Evolutionary conservation across 2,888 invertebrate species (phyloP).

Genomic region (Drosophila suboccidentalis): DNA sequence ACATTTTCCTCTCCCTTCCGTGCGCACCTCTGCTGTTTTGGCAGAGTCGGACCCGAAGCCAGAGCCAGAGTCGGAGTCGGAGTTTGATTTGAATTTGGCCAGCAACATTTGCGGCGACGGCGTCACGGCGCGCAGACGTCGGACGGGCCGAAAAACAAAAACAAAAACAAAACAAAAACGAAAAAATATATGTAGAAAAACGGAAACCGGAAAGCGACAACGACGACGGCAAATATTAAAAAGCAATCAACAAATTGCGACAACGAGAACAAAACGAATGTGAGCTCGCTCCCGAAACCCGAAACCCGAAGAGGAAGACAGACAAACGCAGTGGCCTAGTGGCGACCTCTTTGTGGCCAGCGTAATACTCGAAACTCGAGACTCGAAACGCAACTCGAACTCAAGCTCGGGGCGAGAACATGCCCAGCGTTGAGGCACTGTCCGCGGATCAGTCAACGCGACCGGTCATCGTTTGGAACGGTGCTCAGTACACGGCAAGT

Average conservation of each 20-base stretch:
- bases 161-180: neutral
- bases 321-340: too few species aligned
- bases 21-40: neutral
- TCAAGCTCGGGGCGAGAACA: constrained; percentile 12
- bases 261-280: constrained; percentile 28
- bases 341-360: too few species aligned
- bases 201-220: constrained; percentile 69
- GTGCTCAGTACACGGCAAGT: constrained; percentile 81
- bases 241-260: constrained; percentile 58
- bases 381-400: neutral
- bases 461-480: constrained; percentile 82
- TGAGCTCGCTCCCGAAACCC: constrained; percentile 10
- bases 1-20: neutral
- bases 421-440: constrained; percentile 43
- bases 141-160: constrained; percentile 24
- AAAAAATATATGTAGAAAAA: constrained; percentile 20
- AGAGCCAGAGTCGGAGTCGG: constrained; percentile 2
- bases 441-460: constrained; percentile 36
- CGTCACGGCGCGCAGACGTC: constrained; percentile 80
- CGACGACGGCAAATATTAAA: constrained; percentile 49
- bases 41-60: constrained; percentile 16
- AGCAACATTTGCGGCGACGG: constrained; percentile 80
- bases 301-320: constrained; percentile 1
- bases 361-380: neutral
- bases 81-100: constrained; percentile 70